Conservation (phyloP, 2,113 vertebrate genomes). For the Sorex fumeus region DNA sequence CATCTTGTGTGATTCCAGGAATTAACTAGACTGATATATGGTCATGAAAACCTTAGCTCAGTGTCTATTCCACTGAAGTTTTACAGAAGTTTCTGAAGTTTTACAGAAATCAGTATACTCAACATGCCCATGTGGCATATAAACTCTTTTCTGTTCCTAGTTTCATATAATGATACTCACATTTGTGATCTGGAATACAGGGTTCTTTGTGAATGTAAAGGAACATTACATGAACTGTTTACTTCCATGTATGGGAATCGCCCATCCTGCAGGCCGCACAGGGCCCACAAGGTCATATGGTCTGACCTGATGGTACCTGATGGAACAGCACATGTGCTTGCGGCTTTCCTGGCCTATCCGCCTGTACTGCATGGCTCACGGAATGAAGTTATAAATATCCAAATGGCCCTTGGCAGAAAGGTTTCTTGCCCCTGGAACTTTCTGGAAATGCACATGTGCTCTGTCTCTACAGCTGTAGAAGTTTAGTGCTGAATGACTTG, state of each 20-base stretch:
- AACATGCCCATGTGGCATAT: background rate
- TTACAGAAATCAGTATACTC: background rate
- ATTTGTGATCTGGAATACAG: background rate
- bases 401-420: no score
- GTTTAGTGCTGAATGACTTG: fast-evolving
- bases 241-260: no score
- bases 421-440: background rate
- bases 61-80: background rate
- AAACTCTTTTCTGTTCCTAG: background rate
- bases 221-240: background rate
- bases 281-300: no score
- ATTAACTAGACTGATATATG: background rate
- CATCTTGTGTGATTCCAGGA: background rate
- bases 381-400: no score
- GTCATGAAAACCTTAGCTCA: background rate
- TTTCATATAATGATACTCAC: background rate
- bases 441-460: background rate
- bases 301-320: no score
- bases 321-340: no score
- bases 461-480: background rate
- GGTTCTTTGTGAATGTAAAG: background rate
- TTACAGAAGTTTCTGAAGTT: no score
- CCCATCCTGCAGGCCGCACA: no score
- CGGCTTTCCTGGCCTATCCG: no score
- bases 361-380: no score